Evolutionary conservation across 2,113 vertebrate species (phyloP), one percentile per base, ranked within the genome.

Genomic region (Festucalex cinctus): DNA sequence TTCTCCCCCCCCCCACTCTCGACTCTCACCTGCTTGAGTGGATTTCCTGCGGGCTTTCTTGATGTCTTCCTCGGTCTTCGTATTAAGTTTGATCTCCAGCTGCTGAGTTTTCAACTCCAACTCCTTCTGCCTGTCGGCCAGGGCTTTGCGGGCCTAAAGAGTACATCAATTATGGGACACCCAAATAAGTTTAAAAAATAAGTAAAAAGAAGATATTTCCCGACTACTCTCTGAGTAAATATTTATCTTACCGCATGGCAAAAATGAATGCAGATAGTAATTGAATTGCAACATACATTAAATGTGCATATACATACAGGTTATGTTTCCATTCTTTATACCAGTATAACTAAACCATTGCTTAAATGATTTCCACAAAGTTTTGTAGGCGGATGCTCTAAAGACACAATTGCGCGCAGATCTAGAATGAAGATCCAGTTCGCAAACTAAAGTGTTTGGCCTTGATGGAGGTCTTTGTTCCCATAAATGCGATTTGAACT

Each of bases 1-100:
- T n/a, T n/a, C n/a, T n/a, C n/a, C n/a, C n/a, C n/a, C n/a, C n/a
- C n/a, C n/a, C n/a, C n/a, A n/a, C n/a, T n/a, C n/a, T n/a, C n/a
- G 58, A 9, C 66, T 71, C 95, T 92, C 82, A 98, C 97, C 97
- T 6, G 97, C 97, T 91, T 98, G 97, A 0, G 97, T 99, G 75
- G 97, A 99, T 94, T 98, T 99, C 84, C 97, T 72, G 58, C 97
- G 92, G 0, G 97, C 97, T 78, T 98, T 99, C 90, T 99, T 99
- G 82, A 99, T 98, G 70, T 99, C 97, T 74, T 99, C 97, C 77
- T 99, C 97, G 0, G 93, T 95, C 87, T 98, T 99, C 88, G 93
- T 95, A 90, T 89, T 98, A 80, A 98, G 92, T 78, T 98, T 99
- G 81, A 95, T 93, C 87, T 99, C 97, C 54, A 97, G 81, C 88